These are phyloP conservation scores for Lagopus muta DNA, from an alignment of 2,113 vertebrate species.

Conservation along the genomic window DNA sequence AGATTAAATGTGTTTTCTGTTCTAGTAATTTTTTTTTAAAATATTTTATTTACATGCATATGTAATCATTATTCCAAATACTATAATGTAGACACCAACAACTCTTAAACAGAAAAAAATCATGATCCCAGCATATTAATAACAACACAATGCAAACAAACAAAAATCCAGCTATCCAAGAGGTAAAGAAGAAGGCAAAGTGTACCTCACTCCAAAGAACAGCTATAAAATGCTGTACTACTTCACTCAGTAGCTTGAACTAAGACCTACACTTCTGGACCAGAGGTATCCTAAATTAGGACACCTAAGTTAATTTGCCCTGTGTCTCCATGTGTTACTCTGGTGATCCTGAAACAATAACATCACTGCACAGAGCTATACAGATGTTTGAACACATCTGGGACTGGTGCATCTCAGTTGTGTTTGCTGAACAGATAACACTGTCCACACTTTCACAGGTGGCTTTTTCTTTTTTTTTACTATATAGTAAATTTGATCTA, in stretches of 20 bases:
- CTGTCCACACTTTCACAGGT: not conserved
- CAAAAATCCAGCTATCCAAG: not conserved
- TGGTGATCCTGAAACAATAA: not conserved
- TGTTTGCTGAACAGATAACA: not conserved
- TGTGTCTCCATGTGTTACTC: fast-evolving
- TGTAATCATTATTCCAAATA: not conserved
- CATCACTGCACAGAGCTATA: not conserved
- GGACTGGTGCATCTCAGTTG: not conserved
- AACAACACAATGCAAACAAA: not conserved
- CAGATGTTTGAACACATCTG: not conserved
- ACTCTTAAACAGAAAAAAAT: not conserved
- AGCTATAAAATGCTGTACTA: not conserved
- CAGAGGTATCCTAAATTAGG: not conserved
- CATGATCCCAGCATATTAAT: not conserved
- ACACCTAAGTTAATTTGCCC: not conserved
- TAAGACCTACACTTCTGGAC: not conserved
- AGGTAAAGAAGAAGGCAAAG: not conserved
- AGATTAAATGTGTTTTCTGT: not conserved
- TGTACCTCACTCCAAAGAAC: not conserved
- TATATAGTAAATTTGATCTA: not conserved
- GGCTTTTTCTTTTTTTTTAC: not conserved
- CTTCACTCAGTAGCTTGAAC: not conserved
- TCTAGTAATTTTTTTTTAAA: not conserved
- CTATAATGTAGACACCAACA: not conserved
- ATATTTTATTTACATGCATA: too few species aligned